Evolutionary conservation across 2,888 invertebrate species (phyloP), one percentile per base, ranked within the genome.

Genomic region (Meiosimyza decipiens): DNA sequence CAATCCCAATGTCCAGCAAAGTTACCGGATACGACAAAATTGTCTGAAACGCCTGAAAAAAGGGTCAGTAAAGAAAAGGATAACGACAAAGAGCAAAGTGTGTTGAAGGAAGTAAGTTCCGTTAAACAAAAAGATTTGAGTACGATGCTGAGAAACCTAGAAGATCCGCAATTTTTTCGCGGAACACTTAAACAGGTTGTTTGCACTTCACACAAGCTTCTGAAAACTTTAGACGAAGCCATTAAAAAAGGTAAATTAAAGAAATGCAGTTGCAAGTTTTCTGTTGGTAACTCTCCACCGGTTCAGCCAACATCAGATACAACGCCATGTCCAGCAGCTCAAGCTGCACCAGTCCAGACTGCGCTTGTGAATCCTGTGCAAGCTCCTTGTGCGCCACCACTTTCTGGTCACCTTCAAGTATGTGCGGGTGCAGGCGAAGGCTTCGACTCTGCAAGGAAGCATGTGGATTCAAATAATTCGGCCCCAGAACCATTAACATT

Each of bases 141-240:
- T 40, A 9, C 40, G 40, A 40, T 9, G 16, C 12, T 63, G 22
- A 54, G 18, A 1, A 40, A 28, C 28, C 47, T 72, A n/a, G 72
- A 77, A n/a, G 80, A 82, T 66, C 77, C 75, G 0, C 64, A 63
- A 0, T 75, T 67, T 0, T 68, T 82, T 6, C 74, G 80, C 4
- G 71, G 68, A 2, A 75, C 76, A 3, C 59, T 81, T 4, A 75
- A 79, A 28, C 77, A 81, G n/a, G 78, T 80, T 7, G 74, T 71
- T n/a, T 51, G 59, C 15, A 71, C 71, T 9, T 57, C 81, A 0
- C 76, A 79, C n/a, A 75, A 76, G 73, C 65, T 82, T 40, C 67
- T 82, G 1, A 74, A 73, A 15, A 74, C 78, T 4, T 78, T 78
- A 7, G 81, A 82, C n/a, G 79, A 82, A 13, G 51, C 55, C 6